Evolutionary conservation across 1,140 invertebrate genomes (phyloP).

Genomic region (Pollicipes pollicipes): DNA sequence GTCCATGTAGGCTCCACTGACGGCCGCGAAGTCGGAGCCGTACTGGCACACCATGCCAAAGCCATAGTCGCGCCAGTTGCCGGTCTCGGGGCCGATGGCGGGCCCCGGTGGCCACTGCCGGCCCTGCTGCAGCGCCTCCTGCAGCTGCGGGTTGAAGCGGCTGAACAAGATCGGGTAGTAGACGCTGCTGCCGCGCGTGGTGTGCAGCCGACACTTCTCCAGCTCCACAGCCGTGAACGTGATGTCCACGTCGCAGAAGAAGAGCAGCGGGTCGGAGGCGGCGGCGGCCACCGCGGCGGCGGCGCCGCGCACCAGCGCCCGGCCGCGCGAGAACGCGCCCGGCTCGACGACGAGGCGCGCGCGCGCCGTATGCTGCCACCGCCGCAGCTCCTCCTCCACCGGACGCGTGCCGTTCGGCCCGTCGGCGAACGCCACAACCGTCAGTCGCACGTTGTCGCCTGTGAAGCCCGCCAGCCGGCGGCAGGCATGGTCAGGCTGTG

Average conservation of each 20-base stretch:
- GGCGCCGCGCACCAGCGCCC: neutral
- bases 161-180: conserved; percentile 74
- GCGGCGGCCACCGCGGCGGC: conserved; percentile 6
- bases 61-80: conserved; percentile 69
- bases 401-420: neutral
- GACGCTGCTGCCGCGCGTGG: conserved; percentile 45
- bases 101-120: neutral
- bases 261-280: conserved; percentile 42
- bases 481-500: too few species aligned
- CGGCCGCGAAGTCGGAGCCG: conserved; percentile 51
- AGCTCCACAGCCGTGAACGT: conserved; percentile 57
- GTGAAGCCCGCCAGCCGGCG: conserved; percentile 20
- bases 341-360: conserved; percentile 28
- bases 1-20: conserved; percentile 55
- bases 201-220: conserved; percentile 38
- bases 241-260: conserved; percentile 67
- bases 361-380: neutral
- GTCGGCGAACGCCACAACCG: neutral
- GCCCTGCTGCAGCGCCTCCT: neutral
- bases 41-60: conserved; percentile 73
- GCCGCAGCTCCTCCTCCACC: neutral
- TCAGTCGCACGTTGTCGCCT: neutral
- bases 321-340: conserved; percentile 24
- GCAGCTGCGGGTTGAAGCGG: conserved; percentile 50
- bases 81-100: conserved; percentile 48